A percentile compares a stretch with the other conserved stretches of the same genome.
Conservation (phyloP, 2,797 vertebrate genomes). For the Aselliscus stoliczkanus region DNA sequence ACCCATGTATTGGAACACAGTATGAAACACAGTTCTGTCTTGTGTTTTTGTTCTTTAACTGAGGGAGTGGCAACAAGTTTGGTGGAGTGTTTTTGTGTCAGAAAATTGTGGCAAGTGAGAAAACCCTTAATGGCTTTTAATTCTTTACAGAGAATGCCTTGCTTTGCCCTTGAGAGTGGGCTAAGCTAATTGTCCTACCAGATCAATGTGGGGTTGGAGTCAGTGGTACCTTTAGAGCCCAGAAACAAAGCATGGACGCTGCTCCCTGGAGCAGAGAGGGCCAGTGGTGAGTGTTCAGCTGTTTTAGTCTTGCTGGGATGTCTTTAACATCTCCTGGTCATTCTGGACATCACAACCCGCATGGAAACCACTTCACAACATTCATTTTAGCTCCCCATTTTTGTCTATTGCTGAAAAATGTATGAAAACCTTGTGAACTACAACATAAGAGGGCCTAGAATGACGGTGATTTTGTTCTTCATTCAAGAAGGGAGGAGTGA, state of each 20-base stretch:
- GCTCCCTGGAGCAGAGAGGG: not conserved
- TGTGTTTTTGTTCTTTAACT: not conserved
- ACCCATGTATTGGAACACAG: not conserved
- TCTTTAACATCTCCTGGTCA: constrained; percentile 2
- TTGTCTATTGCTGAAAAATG: not conserved
- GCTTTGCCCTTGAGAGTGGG: constrained; percentile 33
- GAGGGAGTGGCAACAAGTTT: not conserved
- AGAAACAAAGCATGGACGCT: not conserved
- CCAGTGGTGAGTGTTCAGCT: not conserved
- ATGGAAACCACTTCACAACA: constrained; percentile 27
- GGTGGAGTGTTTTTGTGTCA: not conserved
- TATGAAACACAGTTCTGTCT: constrained; percentile 29
- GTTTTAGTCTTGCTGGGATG: not conserved
- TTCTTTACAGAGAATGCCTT: constrained; percentile 60
- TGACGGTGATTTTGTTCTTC: constrained; percentile 27
- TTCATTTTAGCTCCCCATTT: constrained; percentile 38
- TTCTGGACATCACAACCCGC: constrained; percentile 21
- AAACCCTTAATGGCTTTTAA: constrained; percentile 49
- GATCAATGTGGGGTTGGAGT: not conserved
- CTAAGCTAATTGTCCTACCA: constrained; percentile 1
- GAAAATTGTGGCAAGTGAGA: constrained; percentile 3
- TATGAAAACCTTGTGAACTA: not conserved
- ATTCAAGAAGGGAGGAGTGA: constrained; percentile 47
- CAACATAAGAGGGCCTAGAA: constrained; percentile 28
- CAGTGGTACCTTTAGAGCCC: not conserved